These are phyloP conservation scores for Drosophila antonietae DNA, from an alignment of 2,888 invertebrate species.

Conservation along the genomic window DNA sequence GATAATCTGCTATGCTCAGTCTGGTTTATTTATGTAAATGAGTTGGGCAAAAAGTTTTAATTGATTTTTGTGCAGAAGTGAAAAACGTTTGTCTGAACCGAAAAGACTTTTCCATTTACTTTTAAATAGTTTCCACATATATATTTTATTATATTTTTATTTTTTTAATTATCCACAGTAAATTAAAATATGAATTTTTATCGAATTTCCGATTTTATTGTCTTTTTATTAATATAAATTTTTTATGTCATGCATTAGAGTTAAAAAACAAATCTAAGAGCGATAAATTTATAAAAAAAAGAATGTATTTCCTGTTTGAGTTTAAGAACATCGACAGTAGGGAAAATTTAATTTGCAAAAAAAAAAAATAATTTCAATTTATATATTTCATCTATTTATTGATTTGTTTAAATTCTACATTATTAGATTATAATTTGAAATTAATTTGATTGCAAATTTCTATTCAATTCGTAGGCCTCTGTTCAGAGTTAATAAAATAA, in stretches of 20 bases:
- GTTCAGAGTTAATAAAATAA: background rate
- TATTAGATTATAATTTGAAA: background rate
- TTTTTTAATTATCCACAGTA: background rate
- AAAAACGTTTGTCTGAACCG: background rate
- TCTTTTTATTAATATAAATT: too few relatives aligned
- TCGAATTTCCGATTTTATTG: too few relatives aligned
- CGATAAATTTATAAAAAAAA: too few relatives aligned
- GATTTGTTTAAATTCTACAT: fast-evolving
- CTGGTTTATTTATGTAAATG: background rate
- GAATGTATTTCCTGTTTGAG: too few relatives aligned
- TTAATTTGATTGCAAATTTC: background rate
- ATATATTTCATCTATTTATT: background rate
- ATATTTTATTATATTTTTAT: background rate
- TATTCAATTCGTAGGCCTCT: background rate
- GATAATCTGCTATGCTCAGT: constrained; percentile 3
- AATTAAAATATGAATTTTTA: too few relatives aligned
- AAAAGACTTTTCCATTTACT: background rate
- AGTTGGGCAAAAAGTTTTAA: background rate
- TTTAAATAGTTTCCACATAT: background rate
- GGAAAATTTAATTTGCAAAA: too few relatives aligned
- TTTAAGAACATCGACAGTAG: too few relatives aligned
- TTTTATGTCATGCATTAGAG: too few relatives aligned
- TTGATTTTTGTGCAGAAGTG: constrained; percentile 1
- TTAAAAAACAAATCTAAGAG: too few relatives aligned
- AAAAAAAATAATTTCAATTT: background rate